Evolutionary conservation across 2,888 invertebrate genomes (phyloP), one percentile per base, ranked within the genome.

Genomic region (Piscicola geometra): DNA sequence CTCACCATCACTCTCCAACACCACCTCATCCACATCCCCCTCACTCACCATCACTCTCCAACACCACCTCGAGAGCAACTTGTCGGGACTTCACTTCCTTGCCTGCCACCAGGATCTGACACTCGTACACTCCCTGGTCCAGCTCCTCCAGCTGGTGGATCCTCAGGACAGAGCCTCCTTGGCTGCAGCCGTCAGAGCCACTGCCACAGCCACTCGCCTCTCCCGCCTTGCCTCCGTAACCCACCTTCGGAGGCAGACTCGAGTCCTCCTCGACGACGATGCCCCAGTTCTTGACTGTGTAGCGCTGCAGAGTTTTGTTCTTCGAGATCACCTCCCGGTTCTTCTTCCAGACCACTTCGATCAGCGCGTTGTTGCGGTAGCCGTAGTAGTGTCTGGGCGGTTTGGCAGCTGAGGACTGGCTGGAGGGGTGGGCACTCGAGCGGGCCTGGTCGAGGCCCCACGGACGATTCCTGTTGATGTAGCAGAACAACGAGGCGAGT

Each of bases 121-220:
- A 56, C n/a, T 56, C 60, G n/a, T 56, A 56, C 25, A 25, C 60
- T 25, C 60, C 60, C 25, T 56, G 60, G 25, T 56, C 60, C n/a
- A 18, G 5, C 25, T 18, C 60, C n/a, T 56, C 25, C 60, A 56
- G 25, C n/a, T 56, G 21, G n/a, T 56, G 25, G 25, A 56, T 56
- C 25, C 60, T 56, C 25, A 56, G n/a, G 15, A 56, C 60, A 56
- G 60, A 56, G 12, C 60, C 60, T n/a, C 60, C 60, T 56, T 56
- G n/a, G 5, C 25, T 18, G n/a, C 60, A 56, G 3, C 15, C 25
- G 5, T 56, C 25, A 15, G n/a, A 21, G 3, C 25, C 60, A 3
- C 60, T n/a, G 3, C 60, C 25, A 56, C 60, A 56, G 3, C 25
- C 60, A 3, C 60, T n/a, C 9, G 5, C 25, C 25, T 56, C 60